phyloP scores from a whole-genome alignment of 2,888 invertebrate genomes.

The Megastigmus dorsalis region DNA sequence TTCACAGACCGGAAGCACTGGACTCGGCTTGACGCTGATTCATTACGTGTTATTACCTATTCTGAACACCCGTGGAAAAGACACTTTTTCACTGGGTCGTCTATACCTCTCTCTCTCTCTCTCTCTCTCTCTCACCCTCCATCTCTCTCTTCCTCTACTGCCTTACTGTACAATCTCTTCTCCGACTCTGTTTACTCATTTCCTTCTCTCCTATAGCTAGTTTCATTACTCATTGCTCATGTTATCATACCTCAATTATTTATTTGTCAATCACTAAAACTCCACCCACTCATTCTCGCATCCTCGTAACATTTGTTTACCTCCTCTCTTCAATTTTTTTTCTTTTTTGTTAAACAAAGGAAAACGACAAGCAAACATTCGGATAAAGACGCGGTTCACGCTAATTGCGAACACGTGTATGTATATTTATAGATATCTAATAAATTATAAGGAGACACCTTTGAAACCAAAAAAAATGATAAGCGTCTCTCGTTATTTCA shows the following conservation, averaged over 20 bases:
- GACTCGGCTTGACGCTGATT: not conserved
- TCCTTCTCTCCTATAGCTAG: constrained; percentile 46
- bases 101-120: not conserved
- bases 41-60: not conserved
- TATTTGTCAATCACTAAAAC: constrained; percentile 41
- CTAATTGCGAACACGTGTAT: constrained; percentile 56
- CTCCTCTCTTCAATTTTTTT: not conserved
- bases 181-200: constrained; percentile 20
- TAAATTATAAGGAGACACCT: constrained; percentile 65
- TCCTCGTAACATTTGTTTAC: constrained; percentile 3
- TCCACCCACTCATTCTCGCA: constrained; percentile 16
- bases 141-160: too few relatives aligned
- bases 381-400: constrained; percentile 45
- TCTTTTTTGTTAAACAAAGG: constrained; percentile 41
- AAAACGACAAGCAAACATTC: constrained; percentile 56
- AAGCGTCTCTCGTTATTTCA: constrained; percentile 30
- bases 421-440: constrained; percentile 68
- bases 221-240: constrained; percentile 22
- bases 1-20: constrained; percentile 3
- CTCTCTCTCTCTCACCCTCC: constrained; percentile 4
- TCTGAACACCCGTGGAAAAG: not conserved
- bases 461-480: constrained; percentile 53
- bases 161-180: too few relatives aligned
- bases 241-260: constrained; percentile 34
- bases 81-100: not conserved